phyloP scores from a whole-genome alignment of 2,888 invertebrate species.

The Pristionchus maxplancki region DNA sequence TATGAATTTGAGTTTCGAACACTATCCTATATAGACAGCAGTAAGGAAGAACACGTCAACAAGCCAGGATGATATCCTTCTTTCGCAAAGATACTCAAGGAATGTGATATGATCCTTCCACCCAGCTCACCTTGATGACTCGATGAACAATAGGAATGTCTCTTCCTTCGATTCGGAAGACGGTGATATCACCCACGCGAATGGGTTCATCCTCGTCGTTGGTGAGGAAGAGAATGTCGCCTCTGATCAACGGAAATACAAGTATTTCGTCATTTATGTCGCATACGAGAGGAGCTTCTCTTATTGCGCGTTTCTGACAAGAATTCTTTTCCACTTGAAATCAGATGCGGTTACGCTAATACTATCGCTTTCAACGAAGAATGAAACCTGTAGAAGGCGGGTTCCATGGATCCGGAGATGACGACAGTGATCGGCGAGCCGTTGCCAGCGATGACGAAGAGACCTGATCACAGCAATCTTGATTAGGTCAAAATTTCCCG shows the following conservation, averaged over 20 bases:
- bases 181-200: slow-evolving; percentile 81
- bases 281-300: too few species aligned
- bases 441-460: background rate
- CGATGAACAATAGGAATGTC: slow-evolving; percentile 81
- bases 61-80: background rate
- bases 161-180: slow-evolving; percentile 80
- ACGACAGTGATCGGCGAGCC: background rate
- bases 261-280: too few species aligned
- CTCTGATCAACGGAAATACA: too few species aligned
- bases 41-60: background rate
- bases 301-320: too few species aligned
- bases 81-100: background rate
- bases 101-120: too few species aligned
- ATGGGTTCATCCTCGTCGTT: slow-evolving; percentile 84
- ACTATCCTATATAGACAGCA: too few species aligned
- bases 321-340: too few species aligned
- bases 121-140: slow-evolving; percentile 79
- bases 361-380: too few species aligned
- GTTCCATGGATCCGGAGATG: background rate
- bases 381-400: background rate
- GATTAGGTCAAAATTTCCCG: too few species aligned
- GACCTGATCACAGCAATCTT: too few species aligned
- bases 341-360: too few species aligned
- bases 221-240: slow-evolving; percentile 95
- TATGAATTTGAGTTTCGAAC: too few species aligned